Conservation (phyloP, 2,113 vertebrate species). For the Haemorhous mexicanus region DNA sequence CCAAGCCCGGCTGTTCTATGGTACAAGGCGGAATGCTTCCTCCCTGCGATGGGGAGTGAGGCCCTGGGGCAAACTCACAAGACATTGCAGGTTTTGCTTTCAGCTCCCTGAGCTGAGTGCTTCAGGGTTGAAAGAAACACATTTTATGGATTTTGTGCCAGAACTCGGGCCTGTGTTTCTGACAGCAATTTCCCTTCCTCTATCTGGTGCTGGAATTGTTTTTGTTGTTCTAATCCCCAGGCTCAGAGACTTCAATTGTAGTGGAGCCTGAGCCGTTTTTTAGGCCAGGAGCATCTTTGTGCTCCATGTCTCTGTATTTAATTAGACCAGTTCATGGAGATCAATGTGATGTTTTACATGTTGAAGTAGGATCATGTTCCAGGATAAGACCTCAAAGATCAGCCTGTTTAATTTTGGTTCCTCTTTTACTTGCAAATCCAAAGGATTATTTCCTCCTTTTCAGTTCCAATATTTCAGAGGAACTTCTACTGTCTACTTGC, state of each 20-base stretch:
- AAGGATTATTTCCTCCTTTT: background rate
- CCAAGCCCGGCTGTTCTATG: accelerated
- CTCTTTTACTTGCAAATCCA: background rate
- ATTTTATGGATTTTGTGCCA: background rate
- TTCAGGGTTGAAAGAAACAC: background rate
- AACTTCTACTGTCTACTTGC: background rate
- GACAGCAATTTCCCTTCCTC: background rate
- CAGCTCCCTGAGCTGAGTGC: background rate
- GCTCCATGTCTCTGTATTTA: background rate
- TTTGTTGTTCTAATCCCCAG: background rate
- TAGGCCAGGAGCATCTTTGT: background rate
- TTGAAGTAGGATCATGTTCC: background rate
- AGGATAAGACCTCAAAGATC: background rate
- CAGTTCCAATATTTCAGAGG: background rate
- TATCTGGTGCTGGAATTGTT: background rate
- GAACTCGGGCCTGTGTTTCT: background rate
- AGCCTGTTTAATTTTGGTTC: background rate
- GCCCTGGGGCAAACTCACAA: background rate
- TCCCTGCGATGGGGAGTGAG: accelerated
- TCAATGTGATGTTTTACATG: background rate
- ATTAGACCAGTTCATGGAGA: background rate
- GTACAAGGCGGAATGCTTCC: background rate
- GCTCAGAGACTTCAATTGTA: background rate
- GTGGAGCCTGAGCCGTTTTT: background rate
- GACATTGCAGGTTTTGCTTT: background rate